Base-by-base conservation (phyloP, 2,113 vertebrate species). In the Prinia subflava region DNA sequence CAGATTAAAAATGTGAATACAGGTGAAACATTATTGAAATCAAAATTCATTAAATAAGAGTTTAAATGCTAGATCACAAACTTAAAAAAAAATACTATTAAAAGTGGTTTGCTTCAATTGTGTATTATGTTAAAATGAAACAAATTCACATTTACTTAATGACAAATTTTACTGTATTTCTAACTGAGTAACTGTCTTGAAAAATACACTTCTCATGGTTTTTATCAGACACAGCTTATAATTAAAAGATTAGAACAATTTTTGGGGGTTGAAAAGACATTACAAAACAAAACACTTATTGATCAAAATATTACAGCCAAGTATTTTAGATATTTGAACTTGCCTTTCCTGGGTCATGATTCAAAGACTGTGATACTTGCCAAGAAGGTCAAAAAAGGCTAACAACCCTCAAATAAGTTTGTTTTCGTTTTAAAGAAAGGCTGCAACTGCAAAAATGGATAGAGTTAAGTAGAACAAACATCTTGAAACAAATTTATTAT, bases 281-380 rank as follows among this genome's bases (percentile, higher is more conserved):
- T 97, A 97, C 91, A 98, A 98, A 98, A 96, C 86, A 90, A 96
- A 97, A 69, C 79, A 95, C 55, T 97, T 93, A 92, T 9, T 94
- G 67, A 96, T 95, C n/a, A 88, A 92, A 91, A 63, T 95, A 86
- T 70, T 89, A 97, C 63, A 95, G 94, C 94, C 91, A 97, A 97
- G 92, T 96, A 96, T 95, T 97, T 95, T 92, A 82, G 92, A 90
- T 96, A 96, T 91, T 82, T 97, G 84, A 96, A 97, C 94, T 96
- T 77, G 94, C 85, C 85, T 95, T 97, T 94, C 76, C 87, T 93
- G 71, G 68, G 64, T 97, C 81, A 89, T 82, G 94, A 97, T 96
- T 97, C 86, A 96, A 97, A 96, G 83, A 95, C 50, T 90, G 37
- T 76, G 89, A 92, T 93, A 95, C 90, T 94, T 94, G 63, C 53